Base-by-base conservation (phyloP, 2,113 vertebrate species). In the Lates calcarifer region DNA sequence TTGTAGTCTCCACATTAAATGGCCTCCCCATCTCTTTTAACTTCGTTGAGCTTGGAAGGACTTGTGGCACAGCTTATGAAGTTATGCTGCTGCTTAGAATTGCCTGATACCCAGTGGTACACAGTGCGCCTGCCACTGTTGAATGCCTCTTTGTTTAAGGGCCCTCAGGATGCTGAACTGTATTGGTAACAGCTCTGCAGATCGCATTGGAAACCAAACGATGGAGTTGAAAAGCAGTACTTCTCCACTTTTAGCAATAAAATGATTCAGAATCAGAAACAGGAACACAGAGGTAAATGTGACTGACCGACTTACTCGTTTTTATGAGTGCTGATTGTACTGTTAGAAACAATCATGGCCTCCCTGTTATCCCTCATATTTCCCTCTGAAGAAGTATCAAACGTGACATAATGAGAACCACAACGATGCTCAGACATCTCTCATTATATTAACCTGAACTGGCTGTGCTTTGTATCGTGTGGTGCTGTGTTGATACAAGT, bases 141-240 rank as follows among this genome's bases (percentile, higher is more conserved):
- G 43, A 88, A 86, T 74, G 37, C 47, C 43, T 74, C 68, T 84
- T 87, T 87, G 84, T 88, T 75, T 39, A 4, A 15, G 77, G 31
- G 37, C 53, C 13, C 37, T 55, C 3, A 41, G 20, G 15, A 57
- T 24, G 49, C 39, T 60, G 26, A 76, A 74, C 47, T 64, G n/a
- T 58, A 55, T 47, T 35, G 33, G 41, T 29, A 67, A 29, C 51
- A 60, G 26, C 55, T 60, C 74, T 75, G 9, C 39, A 74, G 62
- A 37, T 22, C 61, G 45, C 10, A 28, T 28, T 63, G 0, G 14
- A 55, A 29, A 65, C 47, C 31, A 39, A 67, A 57, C 26, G 15
- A 1, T 41, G 43, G 66, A 47, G 31, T 39, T 28, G 15, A n/a
- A 56, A 28, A 60, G 13, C 14, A 51, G 10, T 31, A 26, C 17